Base-by-base conservation (phyloP, 1,140 invertebrate species). In the Diorhabda elongata region DNA sequence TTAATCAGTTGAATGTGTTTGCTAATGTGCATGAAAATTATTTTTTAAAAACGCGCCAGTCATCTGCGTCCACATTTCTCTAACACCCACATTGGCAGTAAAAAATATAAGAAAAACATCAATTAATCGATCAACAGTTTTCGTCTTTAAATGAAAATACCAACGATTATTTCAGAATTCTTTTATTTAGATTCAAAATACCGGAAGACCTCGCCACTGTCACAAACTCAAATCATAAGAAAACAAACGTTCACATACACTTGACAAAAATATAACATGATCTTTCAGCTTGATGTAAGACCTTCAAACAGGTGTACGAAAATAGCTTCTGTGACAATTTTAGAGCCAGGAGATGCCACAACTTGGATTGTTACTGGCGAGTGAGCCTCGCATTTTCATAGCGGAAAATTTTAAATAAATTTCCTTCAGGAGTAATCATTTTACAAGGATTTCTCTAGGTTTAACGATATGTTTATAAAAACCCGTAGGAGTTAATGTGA, bases 241-340 rank as follows among this genome's bases (percentile, higher is more conserved):
- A 3, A 52, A 52, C 47, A 52, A 52, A 52, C 47, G 47, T n/a
- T 8, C 47, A 4, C 47, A 52, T n/a, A 52, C 47, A 52, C n/a
- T 52, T n/a, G 47, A 52, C 47, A 52, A 45, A 67, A 58, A 60
- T 67, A 59, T 68, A 56, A 62, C 61, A 62, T 44, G 44, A 62
- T 62, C 26, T 62, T 62, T 41, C 8, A 42, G 64, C 6, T 52
- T 52, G 47, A 52, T 6, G n/a, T 42, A 56, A 65, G 56, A 42
- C 64, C 64, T 65, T 65, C 64, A 65, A 44, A 45, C 64, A 65
- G 64, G 9, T 58, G 56, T 57, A 65, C 42, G 6, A 62, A 65
- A 65, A 65, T 65, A 65, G 47, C 44, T 42, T 45, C 42, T 56
- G 42, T 44, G 56, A 65, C 56, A 57, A 11, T 47, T 44, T 62